Evolutionary conservation across 2,888 invertebrate genomes (phyloP).

Genomic region (Ophion ventricosus): DNA sequence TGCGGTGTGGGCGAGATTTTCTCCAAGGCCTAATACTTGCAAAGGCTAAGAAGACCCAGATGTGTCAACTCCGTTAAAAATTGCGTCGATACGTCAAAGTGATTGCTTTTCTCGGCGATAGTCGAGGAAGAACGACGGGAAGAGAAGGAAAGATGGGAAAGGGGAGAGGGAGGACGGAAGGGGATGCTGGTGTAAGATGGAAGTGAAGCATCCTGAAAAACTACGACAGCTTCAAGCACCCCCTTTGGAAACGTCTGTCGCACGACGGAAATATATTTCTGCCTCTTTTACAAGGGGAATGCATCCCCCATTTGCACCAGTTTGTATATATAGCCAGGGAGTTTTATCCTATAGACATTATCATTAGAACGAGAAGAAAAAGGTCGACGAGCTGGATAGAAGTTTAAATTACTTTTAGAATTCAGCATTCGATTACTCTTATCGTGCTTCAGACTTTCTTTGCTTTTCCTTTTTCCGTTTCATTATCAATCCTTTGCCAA

Average conservation of each 20-base stretch:
- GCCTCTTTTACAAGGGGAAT: not conserved
- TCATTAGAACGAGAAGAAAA: constrained; percentile 22
- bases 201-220: constrained; percentile 50
- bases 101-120: constrained; percentile 59
- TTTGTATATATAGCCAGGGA: not conserved
- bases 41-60: constrained; percentile 17
- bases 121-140: constrained; percentile 23
- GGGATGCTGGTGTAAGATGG: constrained; percentile 6
- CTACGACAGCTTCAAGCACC: constrained; percentile 45
- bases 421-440: constrained; percentile 19
- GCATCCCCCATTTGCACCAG: constrained; percentile 23
- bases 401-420: constrained; percentile 44
- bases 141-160: not conserved
- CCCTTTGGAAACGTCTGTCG: constrained; percentile 21
- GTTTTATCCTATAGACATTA: constrained; percentile 33
- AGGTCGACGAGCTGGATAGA: not conserved
- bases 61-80: constrained; percentile 63
- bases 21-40: not conserved
- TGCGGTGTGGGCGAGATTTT: not conserved
- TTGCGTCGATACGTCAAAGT: constrained; percentile 67
- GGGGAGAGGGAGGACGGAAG: not conserved
- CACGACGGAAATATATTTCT: constrained; percentile 42
- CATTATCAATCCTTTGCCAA: not conserved
- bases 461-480: not conserved
- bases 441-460: not conserved